Conservation (phyloP, 2,888 invertebrate species). For the Synanthedon tipuliformis region DNA sequence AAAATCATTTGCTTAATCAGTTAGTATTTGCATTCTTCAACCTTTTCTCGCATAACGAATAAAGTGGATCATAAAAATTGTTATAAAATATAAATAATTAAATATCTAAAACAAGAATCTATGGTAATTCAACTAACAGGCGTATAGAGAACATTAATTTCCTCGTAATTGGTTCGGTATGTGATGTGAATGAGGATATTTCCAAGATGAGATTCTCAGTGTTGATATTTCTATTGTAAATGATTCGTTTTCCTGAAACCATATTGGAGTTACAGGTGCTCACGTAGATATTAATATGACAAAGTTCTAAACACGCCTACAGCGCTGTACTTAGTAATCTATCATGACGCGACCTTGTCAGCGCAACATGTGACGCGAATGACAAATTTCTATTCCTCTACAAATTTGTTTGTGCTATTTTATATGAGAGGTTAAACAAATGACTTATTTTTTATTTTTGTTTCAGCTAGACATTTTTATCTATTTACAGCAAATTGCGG, state of each 20-base stretch:
- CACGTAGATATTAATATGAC: not conserved
- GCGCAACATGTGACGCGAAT: slow-evolving; percentile 6
- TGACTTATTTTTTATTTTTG: too few species aligned
- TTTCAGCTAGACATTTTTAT: too few species aligned
- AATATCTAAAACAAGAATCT: too few species aligned
- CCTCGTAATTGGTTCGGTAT: slow-evolving; percentile 24
- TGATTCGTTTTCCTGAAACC: not conserved
- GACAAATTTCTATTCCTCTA: not conserved
- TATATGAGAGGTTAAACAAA: not conserved
- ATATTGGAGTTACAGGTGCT: too few species aligned
- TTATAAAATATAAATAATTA: too few species aligned
- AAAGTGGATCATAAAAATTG: too few species aligned
- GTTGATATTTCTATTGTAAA: not conserved
- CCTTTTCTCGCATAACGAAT: too few species aligned
- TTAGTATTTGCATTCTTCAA: too few species aligned
- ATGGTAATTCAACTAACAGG: too few species aligned
- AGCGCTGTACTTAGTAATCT: slow-evolving; percentile 6
- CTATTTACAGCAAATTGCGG: too few species aligned
- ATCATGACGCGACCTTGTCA: slow-evolving; percentile 4
- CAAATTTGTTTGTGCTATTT: not conserved
- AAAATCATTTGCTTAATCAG: too few species aligned
- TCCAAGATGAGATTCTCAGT: slow-evolving; percentile 4
- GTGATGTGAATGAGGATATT: slow-evolving; percentile 19
- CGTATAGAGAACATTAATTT: slow-evolving; percentile 22
- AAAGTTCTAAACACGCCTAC: not conserved